Base-by-base conservation (phyloP, 2,888 invertebrate genomes). In the Rhyacophila evoluta region DNA sequence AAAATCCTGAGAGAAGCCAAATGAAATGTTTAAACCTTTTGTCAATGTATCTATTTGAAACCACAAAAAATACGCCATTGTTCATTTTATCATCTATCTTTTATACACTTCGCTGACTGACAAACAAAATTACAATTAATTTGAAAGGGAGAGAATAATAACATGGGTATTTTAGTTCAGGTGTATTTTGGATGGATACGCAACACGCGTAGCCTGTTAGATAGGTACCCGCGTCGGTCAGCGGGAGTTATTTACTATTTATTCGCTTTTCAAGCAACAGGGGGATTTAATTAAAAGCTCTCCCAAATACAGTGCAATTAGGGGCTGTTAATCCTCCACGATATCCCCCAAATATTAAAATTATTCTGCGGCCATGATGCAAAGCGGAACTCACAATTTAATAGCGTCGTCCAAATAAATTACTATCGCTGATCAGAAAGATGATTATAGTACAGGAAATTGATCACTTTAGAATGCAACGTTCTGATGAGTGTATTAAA, bases 251-350 rank as follows among this genome's bases (percentile, higher is more conserved):
- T 55, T 55, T 55, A 55, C 55, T 55, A 55, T 55, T 55, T 55
- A 55, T 25, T 25, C 25, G 55, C 55, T 19, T 55, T 55, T 55
- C 55, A 25, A 25, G 55, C 55, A 55, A 19, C n/a, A 55, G 55
- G 55, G 55, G 25, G 55, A 55, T 55, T 55, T 55, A 55, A 55
- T 55, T 55, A 55, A 55, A 55, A 55, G 55, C 55, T 55, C 55
- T 55, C 55, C 25, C 19, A 25, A 8, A 19, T 55, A 19, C 15
- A 55, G 55, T 6, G 15, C 55, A 55, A 55, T 55, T 55, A 55
- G 55, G 55, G 41, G 55, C 15, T 55, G 19, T 55, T 19, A 55
- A 55, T 55, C 55, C 55, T 10, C 55, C 29, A 2, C 6, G 29
- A 33, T 4, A 33, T 33, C 2, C 6, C 29, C 29, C 29, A 33